Evolutionary conservation across 1,140 invertebrate genomes (phyloP), one percentile per base, ranked within the genome.

Genomic region (Schlechtendalia chinensis): DNA sequence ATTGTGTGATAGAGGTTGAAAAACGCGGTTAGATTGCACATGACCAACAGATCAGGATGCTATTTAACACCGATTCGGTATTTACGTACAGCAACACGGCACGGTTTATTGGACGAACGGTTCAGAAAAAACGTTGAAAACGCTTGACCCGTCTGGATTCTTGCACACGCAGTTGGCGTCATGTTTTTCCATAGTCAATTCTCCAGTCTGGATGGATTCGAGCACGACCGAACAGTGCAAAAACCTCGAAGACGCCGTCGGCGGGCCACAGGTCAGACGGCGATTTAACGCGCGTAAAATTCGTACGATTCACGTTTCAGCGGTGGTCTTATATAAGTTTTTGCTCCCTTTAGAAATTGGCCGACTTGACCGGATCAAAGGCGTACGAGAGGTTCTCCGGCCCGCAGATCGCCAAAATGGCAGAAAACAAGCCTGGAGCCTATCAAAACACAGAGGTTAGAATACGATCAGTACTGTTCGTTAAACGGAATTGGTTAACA

Each of bases 161-260:
- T 85, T 98, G 22, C 92, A 96, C 86, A 90, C 93, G 67, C 94
- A 98, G 86, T 87, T 98, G 17, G 89, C 90, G 0, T 88, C 89
- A 19, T 89, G 88, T 10, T 98, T 98, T 86, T 90, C 93, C 17
- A 83, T 95, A 2, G 85, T 88, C 0, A 89, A 94, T 79, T 94
- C 94, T n/a, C 97, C 97, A 0, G 90, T 97, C 45, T 99, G 97
- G 97, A 97, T 97, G 96, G 96, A 98, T 86, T 92, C 93, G 0
- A 96, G 94, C 82, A 98, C 96, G 0, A 90, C 88, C 0, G 86
- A 89, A 61, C 91, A 97, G 83, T 98, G 96, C 85, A 85, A 87
- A 61, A 86, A 91, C 80, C 85, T 98, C 58, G 96, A 98, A 86
- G 88, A 91, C 50, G 89, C 88, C 61, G 88, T 95, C 24, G 96